Evolutionary conservation across 2,888 invertebrate genomes (phyloP).

Genomic region (Drosophila parthenogenetica): DNA sequence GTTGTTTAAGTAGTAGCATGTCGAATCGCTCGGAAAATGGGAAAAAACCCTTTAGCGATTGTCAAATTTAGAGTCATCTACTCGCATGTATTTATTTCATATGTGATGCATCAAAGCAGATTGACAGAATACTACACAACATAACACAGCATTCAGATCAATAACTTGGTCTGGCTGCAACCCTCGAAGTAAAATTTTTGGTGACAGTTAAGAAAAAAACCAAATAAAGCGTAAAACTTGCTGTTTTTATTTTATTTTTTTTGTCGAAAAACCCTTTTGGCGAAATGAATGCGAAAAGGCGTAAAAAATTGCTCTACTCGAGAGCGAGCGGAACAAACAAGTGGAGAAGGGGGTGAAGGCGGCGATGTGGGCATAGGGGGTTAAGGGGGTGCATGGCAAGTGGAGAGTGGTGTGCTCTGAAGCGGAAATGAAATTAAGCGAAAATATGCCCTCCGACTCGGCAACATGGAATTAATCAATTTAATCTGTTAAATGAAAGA

Average conservation of each 20-base stretch:
- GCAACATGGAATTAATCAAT: conserved; percentile 84
- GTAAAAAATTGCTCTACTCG: conserved; percentile 76
- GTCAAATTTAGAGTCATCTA: conserved; percentile 33
- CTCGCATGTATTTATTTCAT: conserved; percentile 52
- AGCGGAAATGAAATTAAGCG: conserved; percentile 83
- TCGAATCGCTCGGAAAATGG: conserved; percentile 6
- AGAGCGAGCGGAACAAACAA: conserved; percentile 76
- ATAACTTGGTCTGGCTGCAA: conserved; percentile 62
- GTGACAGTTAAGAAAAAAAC: conserved; percentile 60
- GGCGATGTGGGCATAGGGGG: neutral
- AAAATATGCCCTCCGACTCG: conserved; percentile 72
- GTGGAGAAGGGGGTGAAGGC: conserved; percentile 39
- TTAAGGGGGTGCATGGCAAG: neutral
- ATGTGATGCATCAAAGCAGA: conserved; percentile 76
- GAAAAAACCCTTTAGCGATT: conserved; percentile 48
- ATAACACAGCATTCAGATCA: conserved; percentile 68
- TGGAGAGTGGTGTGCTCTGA: conserved; percentile 35
- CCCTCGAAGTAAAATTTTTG: conserved; percentile 52
- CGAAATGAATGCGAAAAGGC: conserved; percentile 54
- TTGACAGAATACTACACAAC: conserved; percentile 51
- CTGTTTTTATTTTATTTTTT: conserved; percentile 1
- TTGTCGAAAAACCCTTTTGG: conserved; percentile 79
- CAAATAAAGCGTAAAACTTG: conserved; percentile 56
- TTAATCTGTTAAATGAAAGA: conserved; percentile 82
- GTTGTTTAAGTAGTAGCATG: conserved; percentile 37